Evolutionary conservation across 2,113 vertebrate species (phyloP), one percentile per base, ranked within the genome.

Genomic region (Pteropus alecto): DNA sequence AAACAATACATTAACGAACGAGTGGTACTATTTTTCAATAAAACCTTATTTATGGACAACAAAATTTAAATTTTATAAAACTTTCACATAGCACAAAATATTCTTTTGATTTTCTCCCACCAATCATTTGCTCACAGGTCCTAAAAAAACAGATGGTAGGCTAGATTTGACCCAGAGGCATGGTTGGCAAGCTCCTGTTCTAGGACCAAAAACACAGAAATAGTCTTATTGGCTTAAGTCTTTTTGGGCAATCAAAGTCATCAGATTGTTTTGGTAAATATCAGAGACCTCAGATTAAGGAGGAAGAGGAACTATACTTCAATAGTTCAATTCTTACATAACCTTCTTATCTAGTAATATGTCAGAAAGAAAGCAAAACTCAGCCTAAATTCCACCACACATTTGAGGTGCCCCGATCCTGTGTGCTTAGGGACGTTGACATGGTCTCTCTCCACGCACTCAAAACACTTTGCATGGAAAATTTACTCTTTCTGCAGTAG

Each of bases 21-120:
- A 2, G 5, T 3, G 16, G 22, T 3, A 2, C 14, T 58, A 4
- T 41, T 56, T n/a, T 56, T 1, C 43, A 18, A 46, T 22, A 28
- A 83, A 73, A 35, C 19, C 58, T 88, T 58, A 61, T 73, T 84
- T 56, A 60, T 48, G 38, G 46, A 70, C 5, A 81, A 28, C 38
- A 78, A 46, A 48, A 87, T 38, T 76, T 43, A 89, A 85, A 85
- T 51, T 79, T 78, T 13, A 70, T 78, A 54, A 61, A 78, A n/a
- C 12, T 41, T 68, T 38, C 6, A 56, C 6, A 35, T 67, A 77
- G n/a, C 22, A 38, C 7, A 76, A 30, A 54, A 70, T 61, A 89
- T 77, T 90, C 21, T 19, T 56, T 30, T 33, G 3, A 5, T 30
- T 24, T 46, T 61, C 51, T 68, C 14, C 71, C 11, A 22, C 15